A percentile compares a stretch with the other conserved stretches of the same genome.
Evolutionary conservation across 92 coral and sea anemone genomes (phyloP).

Genomic region (Phenganax subtilis): DNA sequence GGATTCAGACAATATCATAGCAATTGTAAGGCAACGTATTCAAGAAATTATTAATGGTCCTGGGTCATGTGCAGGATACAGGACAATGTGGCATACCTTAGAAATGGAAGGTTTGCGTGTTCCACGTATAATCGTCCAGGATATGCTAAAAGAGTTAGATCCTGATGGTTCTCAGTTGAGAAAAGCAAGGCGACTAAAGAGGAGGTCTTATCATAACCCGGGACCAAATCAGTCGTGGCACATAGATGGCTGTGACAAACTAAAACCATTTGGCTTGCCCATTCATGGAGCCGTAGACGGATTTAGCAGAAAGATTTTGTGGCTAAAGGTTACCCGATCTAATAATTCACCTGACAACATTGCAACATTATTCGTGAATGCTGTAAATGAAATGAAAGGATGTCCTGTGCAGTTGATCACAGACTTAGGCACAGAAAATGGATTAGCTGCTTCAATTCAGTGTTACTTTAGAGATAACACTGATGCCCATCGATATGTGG

Average conservation of each 20-base stretch:
- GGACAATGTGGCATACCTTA: slow-evolving; percentile 57
- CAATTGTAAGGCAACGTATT: slow-evolving; percentile 45
- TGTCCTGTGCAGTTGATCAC: slow-evolving; percentile 62
- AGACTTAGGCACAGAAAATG: slow-evolving; percentile 34
- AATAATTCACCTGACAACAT: slow-evolving; percentile 49
- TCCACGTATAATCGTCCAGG: slow-evolving; percentile 54
- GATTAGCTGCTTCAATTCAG: slow-evolving; percentile 52
- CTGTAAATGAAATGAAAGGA: slow-evolving; percentile 47
- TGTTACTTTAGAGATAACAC: slow-evolving; percentile 53
- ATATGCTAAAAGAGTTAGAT: slow-evolving; percentile 57
- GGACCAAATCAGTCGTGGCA: slow-evolving; percentile 62
- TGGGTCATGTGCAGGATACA: slow-evolving; percentile 54
- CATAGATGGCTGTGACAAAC: slow-evolving; percentile 54
- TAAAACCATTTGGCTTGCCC: slow-evolving; percentile 48
- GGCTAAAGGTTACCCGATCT: slow-evolving; percentile 54
- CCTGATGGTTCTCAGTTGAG: slow-evolving; percentile 50
- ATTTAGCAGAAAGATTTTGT: slow-evolving; percentile 51
- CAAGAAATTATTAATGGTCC: slow-evolving; percentile 52
- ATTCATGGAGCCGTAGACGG: slow-evolving; percentile 47
- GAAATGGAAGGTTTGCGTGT: slow-evolving; percentile 55
- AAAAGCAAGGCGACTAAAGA: slow-evolving; percentile 49
- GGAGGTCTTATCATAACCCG: slow-evolving; percentile 50
- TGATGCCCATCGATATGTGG: slow-evolving; percentile 57
- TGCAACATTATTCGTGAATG: slow-evolving; percentile 41
- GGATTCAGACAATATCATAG: slow-evolving; percentile 30